Percentiles rank a stretch among this genome's conserved stretches.
Conservation (phyloP, 1,140 invertebrate species). For the Drosophila jambulina region DNA sequence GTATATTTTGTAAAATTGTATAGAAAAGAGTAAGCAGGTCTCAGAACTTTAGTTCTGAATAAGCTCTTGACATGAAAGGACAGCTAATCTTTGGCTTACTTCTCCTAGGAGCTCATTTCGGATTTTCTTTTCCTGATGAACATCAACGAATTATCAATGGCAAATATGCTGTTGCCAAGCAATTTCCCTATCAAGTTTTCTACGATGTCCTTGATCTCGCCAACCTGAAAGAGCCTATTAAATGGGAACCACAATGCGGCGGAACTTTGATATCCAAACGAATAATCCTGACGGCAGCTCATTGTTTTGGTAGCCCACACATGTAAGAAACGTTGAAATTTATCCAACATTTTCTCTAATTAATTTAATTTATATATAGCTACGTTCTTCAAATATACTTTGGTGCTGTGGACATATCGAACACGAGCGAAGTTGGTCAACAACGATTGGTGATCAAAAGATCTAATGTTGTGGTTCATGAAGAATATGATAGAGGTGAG, state of each 20-base stretch:
- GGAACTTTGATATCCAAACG: conserved; percentile 26
- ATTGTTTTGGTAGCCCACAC: background rate
- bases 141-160: conserved; percentile 4
- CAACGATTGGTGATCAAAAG: background rate
- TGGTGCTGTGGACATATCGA: background rate
- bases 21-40: background rate
- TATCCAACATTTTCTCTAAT: background rate
- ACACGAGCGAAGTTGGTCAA: background rate
- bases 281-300: conserved; percentile 27
- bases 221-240: no score
- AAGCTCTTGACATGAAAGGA: background rate
- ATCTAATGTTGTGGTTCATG: background rate
- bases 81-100: background rate
- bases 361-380: background rate
- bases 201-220: background rate
- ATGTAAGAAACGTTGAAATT: conserved; percentile 3
- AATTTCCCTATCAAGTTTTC: conserved; percentile 31
- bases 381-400: background rate
- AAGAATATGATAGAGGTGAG: rapidly evolving
- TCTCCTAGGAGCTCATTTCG: background rate
- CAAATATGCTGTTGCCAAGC: background rate
- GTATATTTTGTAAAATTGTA: background rate
- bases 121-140: no score
- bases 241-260: background rate
- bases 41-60: background rate